Conservation (phyloP, 2,113 vertebrate species). For the Melanostigma gelatinosum region DNA sequence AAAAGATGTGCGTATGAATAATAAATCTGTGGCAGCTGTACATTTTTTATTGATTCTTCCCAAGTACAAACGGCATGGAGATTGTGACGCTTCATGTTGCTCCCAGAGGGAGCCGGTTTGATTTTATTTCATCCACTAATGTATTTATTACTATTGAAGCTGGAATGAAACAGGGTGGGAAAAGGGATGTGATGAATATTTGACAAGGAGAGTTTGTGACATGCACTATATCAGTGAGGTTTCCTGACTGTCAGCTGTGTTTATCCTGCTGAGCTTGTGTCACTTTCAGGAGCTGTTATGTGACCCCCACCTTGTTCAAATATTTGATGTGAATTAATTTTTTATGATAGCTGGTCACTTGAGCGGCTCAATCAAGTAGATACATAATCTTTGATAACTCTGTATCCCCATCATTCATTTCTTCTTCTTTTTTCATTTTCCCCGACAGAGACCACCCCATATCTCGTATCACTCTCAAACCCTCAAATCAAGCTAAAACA, state of each 20-base stretch:
- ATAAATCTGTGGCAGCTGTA: conserved; percentile 77
- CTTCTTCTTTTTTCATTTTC: background rate
- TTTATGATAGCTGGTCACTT: conserved; percentile 27
- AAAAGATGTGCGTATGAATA: conserved; percentile 74
- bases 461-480: too few species aligned
- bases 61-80: conserved; percentile 79
- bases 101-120: conserved; percentile 58
- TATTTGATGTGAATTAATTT: conserved; percentile 33
- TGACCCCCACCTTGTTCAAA: conserved; percentile 40
- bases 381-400: conserved; percentile 10
- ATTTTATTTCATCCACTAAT: conserved; percentile 75
- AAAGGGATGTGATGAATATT: conserved; percentile 71
- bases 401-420: background rate
- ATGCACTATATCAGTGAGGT: conserved; percentile 45
- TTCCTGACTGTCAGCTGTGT: conserved; percentile 25
- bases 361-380: conserved; percentile 16
- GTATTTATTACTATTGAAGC: conserved; percentile 76
- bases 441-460: background rate
- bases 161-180: conserved; percentile 53
- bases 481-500: too few species aligned
- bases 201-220: conserved; percentile 57
- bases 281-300: conserved; percentile 18
- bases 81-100: conserved; percentile 60
- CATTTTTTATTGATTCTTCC: conserved; percentile 82
- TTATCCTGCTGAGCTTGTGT: conserved; percentile 22